These are phyloP conservation scores for Cremastinae sp. DNA, from an alignment of 2,888 invertebrate species.

Conservation along the genomic window DNA sequence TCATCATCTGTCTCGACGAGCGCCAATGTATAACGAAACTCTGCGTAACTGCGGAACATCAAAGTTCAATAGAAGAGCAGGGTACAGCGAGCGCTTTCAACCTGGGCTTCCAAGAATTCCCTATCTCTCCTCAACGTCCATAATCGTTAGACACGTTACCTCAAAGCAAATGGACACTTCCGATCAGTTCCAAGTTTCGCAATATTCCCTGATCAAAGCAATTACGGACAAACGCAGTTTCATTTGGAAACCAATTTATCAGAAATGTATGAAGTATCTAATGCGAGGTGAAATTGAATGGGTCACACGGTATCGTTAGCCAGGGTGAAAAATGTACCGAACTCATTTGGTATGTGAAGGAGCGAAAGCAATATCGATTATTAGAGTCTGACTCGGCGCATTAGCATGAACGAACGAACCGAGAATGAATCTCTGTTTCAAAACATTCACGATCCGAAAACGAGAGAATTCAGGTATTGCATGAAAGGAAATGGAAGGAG, in stretches of 20 bases:
- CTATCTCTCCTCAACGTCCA: not conserved
- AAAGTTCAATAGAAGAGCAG: constrained; percentile 46
- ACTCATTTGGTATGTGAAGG: not conserved
- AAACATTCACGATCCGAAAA: constrained; percentile 26
- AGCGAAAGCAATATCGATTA: not conserved
- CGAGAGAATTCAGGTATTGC: not conserved
- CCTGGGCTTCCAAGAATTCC: not conserved
- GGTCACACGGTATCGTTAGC: too few species aligned
- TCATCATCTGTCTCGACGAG: constrained; percentile 11
- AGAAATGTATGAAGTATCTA: too few species aligned
- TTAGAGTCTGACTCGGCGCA: not conserved
- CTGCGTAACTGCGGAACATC: constrained; percentile 11
- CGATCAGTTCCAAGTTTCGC: not conserved
- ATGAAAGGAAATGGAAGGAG: not conserved
- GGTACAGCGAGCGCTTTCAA: constrained; percentile 26
- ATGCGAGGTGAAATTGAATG: too few species aligned
- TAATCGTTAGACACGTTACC: not conserved
- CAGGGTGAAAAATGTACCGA: too few species aligned
- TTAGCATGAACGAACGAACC: constrained; percentile 22
- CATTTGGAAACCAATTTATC: too few species aligned
- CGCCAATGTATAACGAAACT: not conserved
- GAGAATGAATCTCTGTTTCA: not conserved
- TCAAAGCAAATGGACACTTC: not conserved
- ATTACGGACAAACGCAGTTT: not conserved
- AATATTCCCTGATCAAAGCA: not conserved